Base-by-base conservation (phyloP, 2,888 invertebrate species). In the Copidosoma aretas region DNA sequence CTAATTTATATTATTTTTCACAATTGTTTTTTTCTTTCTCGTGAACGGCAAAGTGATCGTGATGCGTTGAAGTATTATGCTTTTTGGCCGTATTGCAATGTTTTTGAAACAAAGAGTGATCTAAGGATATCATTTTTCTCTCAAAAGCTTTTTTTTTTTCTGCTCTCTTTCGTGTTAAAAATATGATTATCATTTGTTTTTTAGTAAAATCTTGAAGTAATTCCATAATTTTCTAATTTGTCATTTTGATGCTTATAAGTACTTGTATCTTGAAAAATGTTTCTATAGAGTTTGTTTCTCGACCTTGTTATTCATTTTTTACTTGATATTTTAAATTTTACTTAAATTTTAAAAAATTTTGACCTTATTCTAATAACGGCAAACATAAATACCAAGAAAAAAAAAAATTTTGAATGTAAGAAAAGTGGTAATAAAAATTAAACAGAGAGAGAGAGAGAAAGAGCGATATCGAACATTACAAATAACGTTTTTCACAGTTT, bases 1-100 rank as follows among this genome's bases (percentile, higher is more conserved):
- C 73, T 71, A 74, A 77, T 76, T 74, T 71, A 77, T 80, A 78
- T 79, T 79, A 79, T 76, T 79, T 80, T 79, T 78, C 77, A 79
- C 75, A 73, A 60, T 46, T 41, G 41, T 56, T 64, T 62, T 62
- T 65, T 53, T 59, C 46, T 46, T 21, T 78, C 73, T 73, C 73
- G 67, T 73, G 71, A 74, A 68, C 73, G 72, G 75, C 72, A 70
- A 73, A 75, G 75, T 75, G 24, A n/a, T 70, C 73, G 75, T 69
- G 46, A 61, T 65, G 70, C 71, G 71, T 72, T 73, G 61, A 60
- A 46, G 71, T 63, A 57, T 61, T 19, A 1, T 51, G 19, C 32
- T 32, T 32, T 3, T 32, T 32, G 32, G 32, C 32, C 32, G 53
- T 56, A 32, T 63, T 63, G 39, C 60, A 46, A 19, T 60, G 53